Percentiles rank a stretch among this genome's conserved stretches.
These are phyloP conservation scores for Bagarius yarrelli DNA, from an alignment of 2,113 vertebrate genomes.

Conservation along the genomic window DNA sequence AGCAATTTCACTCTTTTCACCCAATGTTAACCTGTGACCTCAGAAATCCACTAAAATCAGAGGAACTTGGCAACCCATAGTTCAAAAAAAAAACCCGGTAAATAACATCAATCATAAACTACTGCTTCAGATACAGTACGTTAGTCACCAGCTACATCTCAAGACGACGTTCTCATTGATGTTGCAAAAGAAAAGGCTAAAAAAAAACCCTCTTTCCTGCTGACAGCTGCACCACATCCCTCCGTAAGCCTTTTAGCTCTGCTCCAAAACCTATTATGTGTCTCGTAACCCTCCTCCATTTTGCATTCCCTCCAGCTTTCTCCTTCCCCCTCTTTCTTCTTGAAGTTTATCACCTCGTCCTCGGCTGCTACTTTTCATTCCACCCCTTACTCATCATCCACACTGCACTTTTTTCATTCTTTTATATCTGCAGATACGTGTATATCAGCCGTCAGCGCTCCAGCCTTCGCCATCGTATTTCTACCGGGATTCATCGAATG, in stretches of 20 bases:
- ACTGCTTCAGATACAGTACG: not conserved
- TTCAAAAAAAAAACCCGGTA: no score
- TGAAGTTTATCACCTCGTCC: not conserved
- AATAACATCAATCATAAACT: no score
- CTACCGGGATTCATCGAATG: not conserved
- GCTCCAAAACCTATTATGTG: constrained; percentile 39
- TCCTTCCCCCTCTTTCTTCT: constrained; percentile 1
- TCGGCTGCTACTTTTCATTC: not conserved
- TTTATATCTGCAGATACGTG: not conserved
- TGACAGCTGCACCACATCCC: constrained; percentile 44
- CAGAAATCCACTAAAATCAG: not conserved
- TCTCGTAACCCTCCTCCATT: constrained; percentile 35
- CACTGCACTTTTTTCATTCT: not conserved
- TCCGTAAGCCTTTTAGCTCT: constrained; percentile 43
- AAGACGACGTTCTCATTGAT: constrained; percentile 30
- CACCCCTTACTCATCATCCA: not conserved
- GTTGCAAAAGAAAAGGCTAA: constrained; percentile 2
- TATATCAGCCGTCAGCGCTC: not conserved
- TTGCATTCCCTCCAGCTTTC: constrained; percentile 21
- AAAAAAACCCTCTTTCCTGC: constrained; percentile 28
- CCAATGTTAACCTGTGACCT: not conserved
- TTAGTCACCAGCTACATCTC: constrained; percentile 10
- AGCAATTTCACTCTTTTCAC: not conserved
- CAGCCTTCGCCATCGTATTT: not conserved
- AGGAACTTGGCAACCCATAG: not conserved